Conservation (phyloP, 2,888 invertebrate genomes). For the Parnassius apollo region DNA sequence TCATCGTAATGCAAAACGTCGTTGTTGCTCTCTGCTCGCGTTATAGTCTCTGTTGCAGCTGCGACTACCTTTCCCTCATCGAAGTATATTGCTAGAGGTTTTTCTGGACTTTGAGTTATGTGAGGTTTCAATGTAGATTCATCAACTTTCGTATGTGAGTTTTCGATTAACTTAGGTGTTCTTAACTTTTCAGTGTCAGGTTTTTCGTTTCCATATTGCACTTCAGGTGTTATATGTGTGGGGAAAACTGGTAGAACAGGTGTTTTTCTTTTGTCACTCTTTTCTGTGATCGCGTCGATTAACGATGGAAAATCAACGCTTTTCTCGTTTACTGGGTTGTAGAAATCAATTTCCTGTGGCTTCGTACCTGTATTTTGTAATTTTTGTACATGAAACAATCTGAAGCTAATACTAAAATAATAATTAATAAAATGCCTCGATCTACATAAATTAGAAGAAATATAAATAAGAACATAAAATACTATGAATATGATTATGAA, state of each 20-base stretch:
- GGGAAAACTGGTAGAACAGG: conserved; percentile 69
- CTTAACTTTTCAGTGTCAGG: conserved; percentile 62
- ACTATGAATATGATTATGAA: too few relatives aligned
- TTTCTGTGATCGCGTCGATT: conserved; percentile 44
- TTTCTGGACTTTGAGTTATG: conserved; percentile 73
- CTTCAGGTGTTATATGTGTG: conserved; percentile 69
- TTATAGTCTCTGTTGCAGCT: conserved; percentile 45
- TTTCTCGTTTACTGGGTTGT: conserved; percentile 56
- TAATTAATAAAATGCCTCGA: too few relatives aligned
- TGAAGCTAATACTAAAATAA: too few relatives aligned
- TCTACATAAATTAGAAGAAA: too few relatives aligned
- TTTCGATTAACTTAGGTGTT: conserved; percentile 53
- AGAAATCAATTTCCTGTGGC: conserved; percentile 75
- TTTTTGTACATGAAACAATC: conserved; percentile 25
- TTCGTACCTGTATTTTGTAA: conserved; percentile 63
- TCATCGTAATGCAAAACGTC: conserved; percentile 52
- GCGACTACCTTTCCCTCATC: conserved; percentile 51
- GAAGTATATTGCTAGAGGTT: conserved; percentile 66
- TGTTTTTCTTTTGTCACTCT: conserved; percentile 45
- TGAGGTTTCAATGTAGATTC: conserved; percentile 70
- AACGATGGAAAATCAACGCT: conserved; percentile 44
- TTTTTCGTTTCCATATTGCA: conserved; percentile 76
- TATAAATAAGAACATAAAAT: too few relatives aligned
- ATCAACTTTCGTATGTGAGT: conserved; percentile 40
- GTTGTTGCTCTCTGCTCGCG: conserved; percentile 56